Evolutionary conservation across 2,797 vertebrate species (phyloP).

Genomic region (Chiropotes sagulatus): DNA sequence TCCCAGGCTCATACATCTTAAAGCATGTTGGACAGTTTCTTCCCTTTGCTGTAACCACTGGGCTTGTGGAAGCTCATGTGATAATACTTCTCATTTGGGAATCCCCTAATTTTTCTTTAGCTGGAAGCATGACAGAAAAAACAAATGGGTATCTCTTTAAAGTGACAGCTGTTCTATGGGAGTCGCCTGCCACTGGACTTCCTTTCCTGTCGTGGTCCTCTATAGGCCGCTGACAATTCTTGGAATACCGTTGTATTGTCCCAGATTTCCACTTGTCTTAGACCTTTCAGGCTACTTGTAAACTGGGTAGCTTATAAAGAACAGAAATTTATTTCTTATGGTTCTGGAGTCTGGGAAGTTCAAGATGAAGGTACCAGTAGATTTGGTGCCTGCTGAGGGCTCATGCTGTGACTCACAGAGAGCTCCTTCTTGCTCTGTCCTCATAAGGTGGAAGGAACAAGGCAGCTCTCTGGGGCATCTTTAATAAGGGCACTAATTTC

Average conservation of each 20-base stretch:
- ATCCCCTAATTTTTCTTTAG: background rate
- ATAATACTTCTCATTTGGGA: constrained; percentile 25
- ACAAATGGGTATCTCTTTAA: background rate
- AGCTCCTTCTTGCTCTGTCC: background rate
- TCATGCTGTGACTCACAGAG: too few species aligned
- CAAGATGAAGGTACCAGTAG: background rate
- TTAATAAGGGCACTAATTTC: background rate
- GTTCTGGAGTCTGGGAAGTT: background rate
- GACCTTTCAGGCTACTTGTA: background rate
- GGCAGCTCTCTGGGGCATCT: background rate
- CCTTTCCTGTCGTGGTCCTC: background rate
- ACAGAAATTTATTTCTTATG: background rate
- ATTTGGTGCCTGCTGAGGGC: background rate
- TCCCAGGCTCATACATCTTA: background rate
- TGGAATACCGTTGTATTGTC: background rate
- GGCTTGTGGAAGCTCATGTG: background rate
- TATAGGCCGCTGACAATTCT: background rate
- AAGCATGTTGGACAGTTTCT: constrained; percentile 32
- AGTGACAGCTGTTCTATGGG: background rate
- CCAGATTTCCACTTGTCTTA: background rate
- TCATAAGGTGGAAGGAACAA: background rate
- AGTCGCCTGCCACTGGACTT: background rate
- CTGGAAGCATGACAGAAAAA: background rate
- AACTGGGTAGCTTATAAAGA: background rate
- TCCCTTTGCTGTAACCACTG: background rate